Evolutionary conservation across 2,797 vertebrate species (phyloP), one percentile per base, ranked within the genome.

Genomic region (Syngnathus acus): DNA sequence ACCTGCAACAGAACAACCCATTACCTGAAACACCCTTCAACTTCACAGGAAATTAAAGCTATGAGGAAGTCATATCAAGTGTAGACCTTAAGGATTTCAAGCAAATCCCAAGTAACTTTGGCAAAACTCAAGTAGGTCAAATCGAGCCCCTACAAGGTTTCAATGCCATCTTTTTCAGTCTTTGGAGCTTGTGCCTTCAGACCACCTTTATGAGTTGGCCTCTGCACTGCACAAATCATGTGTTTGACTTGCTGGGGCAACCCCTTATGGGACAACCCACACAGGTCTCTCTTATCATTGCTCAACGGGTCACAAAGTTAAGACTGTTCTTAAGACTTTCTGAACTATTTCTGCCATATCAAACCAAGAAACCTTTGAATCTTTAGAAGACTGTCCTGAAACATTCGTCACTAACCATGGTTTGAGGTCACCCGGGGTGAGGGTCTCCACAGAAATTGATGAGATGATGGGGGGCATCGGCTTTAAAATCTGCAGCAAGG

Each of bases 1-100:
- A 68, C 79, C 87, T 89, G 71, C 73, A 68, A 0, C 21, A 70
- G 45, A 85, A 66, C 19, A 17, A 19, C 38, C 6, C 8, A 5
- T 54, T 42, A 42, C 5, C 10, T 60, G 17, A 11, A 65, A 65
- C 37, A 19, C 3, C 17, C 11, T 4, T 32, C 40, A 45, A 62
- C 3, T 19, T 26, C 17, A 32, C 21, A 51, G 10, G n/a, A 51
- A 51, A 63, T 23, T 5, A 14, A 45, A 57, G 23, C 21, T 13
- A 54, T 11, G 53, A 26, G 53, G 9, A 50, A 53, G 51, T 53
- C n/a, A 23, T 23, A 23, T n/a, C n/a, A 23, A 54, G 50, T 51
- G 19, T 51, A 3, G 5, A n/a, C 19, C 8, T 51, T 54, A 4
- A 23, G 23, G 53, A 13, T 50, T 55, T 55, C 4, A 26, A 55